Conservation (phyloP, 2,888 invertebrate genomes). For the Hydraecia micacea region DNA sequence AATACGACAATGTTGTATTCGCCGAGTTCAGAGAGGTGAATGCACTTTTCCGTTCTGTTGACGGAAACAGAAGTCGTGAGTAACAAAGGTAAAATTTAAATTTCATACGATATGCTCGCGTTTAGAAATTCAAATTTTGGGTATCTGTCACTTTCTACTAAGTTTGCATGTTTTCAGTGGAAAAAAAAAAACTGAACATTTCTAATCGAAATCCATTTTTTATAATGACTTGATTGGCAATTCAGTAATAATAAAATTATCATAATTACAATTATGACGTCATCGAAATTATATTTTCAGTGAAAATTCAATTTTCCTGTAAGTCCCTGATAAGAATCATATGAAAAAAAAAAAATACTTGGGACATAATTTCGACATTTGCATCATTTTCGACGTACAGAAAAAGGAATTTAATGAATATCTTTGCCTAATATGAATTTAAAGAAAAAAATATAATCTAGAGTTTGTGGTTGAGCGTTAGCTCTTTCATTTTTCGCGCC, state of each 20-base stretch:
- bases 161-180: conserved; percentile 49
- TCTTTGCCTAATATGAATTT: not conserved
- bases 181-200: not conserved
- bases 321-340: not conserved
- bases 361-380: not conserved
- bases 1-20: conserved; percentile 25
- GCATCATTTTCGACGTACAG: not conserved
- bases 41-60: conserved; percentile 77
- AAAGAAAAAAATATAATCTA: not conserved
- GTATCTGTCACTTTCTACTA: conserved; percentile 72
- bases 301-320: not conserved
- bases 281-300: not conserved
- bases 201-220: not conserved
- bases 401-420: not conserved
- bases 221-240: not conserved
- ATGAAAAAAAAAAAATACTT: not conserved
- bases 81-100: conserved; percentile 76
- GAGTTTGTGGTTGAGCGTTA: not conserved
- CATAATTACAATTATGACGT: not conserved
- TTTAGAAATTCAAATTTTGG: conserved; percentile 73
- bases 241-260: not conserved
- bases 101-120: conserved; percentile 71
- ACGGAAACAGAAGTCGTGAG: conserved; percentile 73
- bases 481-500: not conserved
- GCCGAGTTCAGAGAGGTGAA: conserved; percentile 72